phyloP scores from a whole-genome alignment of 1,140 invertebrate species.

The Trypoxylus dichotomus region DNA sequence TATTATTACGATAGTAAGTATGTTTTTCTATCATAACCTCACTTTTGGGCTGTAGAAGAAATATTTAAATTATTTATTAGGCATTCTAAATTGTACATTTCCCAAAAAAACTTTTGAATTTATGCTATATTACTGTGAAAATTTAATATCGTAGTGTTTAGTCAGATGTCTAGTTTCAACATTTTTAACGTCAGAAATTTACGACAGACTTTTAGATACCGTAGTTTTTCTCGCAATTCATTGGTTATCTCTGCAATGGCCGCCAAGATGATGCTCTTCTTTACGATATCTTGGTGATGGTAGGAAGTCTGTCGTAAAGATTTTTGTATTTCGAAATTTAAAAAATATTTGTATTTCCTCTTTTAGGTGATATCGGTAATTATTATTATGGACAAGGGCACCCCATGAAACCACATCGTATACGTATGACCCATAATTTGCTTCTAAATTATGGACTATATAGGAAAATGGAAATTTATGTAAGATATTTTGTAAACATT shows the following conservation, averaged over 20 bases:
- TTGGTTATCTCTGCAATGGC: constrained; percentile 45
- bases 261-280: constrained; percentile 45
- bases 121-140: too few relatives aligned
- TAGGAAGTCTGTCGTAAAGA: constrained; percentile 36
- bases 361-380: constrained; percentile 94
- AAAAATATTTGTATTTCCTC: constrained; percentile 27
- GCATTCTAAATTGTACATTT: neutral
- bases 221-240: constrained; percentile 45
- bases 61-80: neutral
- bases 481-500: constrained; percentile 60
- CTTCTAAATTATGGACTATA: constrained; percentile 98
- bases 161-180: constrained; percentile 45
- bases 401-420: constrained; percentile 99
- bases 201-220: constrained; percentile 46
- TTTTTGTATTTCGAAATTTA: constrained; percentile 30
- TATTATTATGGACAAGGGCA: constrained; percentile 99
- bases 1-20: constrained; percentile 99
- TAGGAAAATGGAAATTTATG: constrained; percentile 99
- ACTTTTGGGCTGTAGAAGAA: neutral
- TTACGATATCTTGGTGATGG: constrained; percentile 38
- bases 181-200: constrained; percentile 42
- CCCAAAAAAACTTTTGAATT: neutral
- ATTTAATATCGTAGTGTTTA: constrained; percentile 16
- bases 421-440: constrained; percentile 99
- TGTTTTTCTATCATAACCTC: constrained; percentile 28